Evolutionary conservation across 2,113 vertebrate species (phyloP).

Genomic region (Pao palembangensis): DNA sequence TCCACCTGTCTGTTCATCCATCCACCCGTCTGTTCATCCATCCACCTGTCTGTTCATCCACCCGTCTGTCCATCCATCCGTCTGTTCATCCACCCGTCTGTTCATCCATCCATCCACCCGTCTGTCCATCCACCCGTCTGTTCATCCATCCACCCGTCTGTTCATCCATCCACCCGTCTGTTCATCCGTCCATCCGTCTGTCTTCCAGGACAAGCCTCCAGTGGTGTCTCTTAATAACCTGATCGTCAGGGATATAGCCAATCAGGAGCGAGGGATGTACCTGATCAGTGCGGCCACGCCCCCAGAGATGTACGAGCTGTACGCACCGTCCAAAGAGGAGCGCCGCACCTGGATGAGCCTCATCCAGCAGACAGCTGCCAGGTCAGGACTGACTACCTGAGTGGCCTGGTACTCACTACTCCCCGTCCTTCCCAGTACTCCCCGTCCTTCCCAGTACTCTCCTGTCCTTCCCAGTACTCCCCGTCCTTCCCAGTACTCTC

Average conservation of each 20-base stretch:
- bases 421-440: too few species aligned
- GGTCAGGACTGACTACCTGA: constrained; percentile 58
- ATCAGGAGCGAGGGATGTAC: constrained; percentile 96
- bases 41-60: too few species aligned
- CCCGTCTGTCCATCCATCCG: not conserved
- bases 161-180: not conserved
- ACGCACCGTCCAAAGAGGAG: constrained; percentile 82
- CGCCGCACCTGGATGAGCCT: constrained; percentile 86
- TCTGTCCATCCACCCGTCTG: too few species aligned
- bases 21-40: too few species aligned
- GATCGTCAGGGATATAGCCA: constrained; percentile 92
- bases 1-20: too few species aligned
- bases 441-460: not conserved
- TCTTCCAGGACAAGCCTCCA: constrained; percentile 83
- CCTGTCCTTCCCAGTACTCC: too few species aligned
- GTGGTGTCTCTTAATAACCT: constrained; percentile 87
- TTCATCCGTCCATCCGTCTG: not conserved
- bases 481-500: not conserved
- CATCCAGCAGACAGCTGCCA: constrained; percentile 83
- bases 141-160: not conserved
- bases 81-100: not conserved
- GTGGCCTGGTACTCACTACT: too few species aligned
- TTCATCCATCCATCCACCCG: not conserved
- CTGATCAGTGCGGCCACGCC: constrained; percentile 82
- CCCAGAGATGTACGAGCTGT: constrained; percentile 92